Evolutionary conservation across 1,140 invertebrate genomes (phyloP).

Genomic region (Leptinotarsa texana): DNA sequence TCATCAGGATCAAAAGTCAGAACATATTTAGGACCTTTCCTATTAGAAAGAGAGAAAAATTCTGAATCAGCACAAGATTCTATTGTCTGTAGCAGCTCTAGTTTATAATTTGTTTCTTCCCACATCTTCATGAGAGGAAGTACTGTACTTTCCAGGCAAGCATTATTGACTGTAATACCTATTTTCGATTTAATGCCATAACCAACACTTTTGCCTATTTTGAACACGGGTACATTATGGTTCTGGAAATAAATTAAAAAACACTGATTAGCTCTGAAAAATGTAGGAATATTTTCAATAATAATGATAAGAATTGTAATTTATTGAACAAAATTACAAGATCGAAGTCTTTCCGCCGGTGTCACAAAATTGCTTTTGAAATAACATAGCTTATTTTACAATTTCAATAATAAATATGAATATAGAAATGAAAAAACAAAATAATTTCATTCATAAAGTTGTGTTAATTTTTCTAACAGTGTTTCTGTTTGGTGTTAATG

Average conservation of each 20-base stretch:
- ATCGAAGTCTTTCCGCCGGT: too few relatives aligned
- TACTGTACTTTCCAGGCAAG: slow-evolving; percentile 69
- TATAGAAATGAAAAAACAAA: too few relatives aligned
- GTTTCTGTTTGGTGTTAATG: too few relatives aligned
- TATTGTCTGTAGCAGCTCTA: slow-evolving; percentile 86
- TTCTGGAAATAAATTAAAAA: slow-evolving; percentile 33
- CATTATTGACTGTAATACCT: slow-evolving; percentile 65
- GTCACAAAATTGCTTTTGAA: too few relatives aligned
- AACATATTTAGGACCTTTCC: slow-evolving; percentile 62
- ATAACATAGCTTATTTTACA: too few relatives aligned
- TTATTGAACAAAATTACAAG: too few relatives aligned
- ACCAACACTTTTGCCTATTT: slow-evolving; percentile 71
- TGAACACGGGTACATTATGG: slow-evolving; percentile 65
- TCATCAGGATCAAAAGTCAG: slow-evolving; percentile 73
- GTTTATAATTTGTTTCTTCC: slow-evolving; percentile 93
- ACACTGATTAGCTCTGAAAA: not conserved
- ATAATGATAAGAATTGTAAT: too few relatives aligned
- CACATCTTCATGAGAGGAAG: slow-evolving; percentile 76
- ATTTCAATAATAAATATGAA: too few relatives aligned
- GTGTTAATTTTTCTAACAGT: too few relatives aligned
- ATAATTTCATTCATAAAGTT: too few relatives aligned
- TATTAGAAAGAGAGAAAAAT: slow-evolving; percentile 62
- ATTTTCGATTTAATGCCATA: slow-evolving; percentile 71
- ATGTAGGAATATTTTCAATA: too few relatives aligned
- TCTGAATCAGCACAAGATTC: slow-evolving; percentile 79